Evolutionary conservation across 23 tunicate species (phyloP).

Genomic region (Corella eumyota): DNA sequence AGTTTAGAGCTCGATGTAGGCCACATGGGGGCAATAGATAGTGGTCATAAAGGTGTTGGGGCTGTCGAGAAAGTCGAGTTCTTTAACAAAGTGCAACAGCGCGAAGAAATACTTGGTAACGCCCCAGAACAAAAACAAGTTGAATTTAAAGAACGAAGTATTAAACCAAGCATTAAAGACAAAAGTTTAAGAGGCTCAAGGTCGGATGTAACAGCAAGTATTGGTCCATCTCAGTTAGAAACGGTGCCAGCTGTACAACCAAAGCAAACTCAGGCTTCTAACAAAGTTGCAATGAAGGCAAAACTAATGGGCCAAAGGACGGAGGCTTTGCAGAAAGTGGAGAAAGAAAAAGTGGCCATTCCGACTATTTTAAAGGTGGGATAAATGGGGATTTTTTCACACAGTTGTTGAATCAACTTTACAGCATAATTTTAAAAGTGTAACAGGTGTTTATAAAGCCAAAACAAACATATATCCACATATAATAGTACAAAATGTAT

Average conservation of each 20-base stretch:
- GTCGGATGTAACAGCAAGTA: neutral
- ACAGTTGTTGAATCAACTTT: neutral
- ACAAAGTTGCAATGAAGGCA: slow-evolving; percentile 17
- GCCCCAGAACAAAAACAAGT: no score
- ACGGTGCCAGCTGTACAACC: neutral
- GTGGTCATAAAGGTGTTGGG: no score
- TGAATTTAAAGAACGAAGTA: no score
- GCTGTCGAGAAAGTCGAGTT: no score
- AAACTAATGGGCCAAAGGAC: slow-evolving; percentile 20
- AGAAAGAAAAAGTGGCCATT: neutral
- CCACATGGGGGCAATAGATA: no score
- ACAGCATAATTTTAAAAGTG: neutral
- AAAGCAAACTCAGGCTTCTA: neutral
- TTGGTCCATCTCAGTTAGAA: neutral
- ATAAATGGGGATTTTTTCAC: neutral
- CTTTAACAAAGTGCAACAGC: slow-evolving; percentile 1
- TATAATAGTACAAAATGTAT: no score
- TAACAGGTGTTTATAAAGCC: no score
- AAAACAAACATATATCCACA: no score
- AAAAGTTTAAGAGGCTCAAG: no score
- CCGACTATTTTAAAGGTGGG: slow-evolving; percentile 13
- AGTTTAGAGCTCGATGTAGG: no score
- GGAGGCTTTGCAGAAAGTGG: slow-evolving; percentile 5
- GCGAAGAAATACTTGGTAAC: slow-evolving; percentile 1
- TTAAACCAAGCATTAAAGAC: no score